phyloP scores from a whole-genome alignment of 2,888 invertebrate genomes.

The Protophormia terraenovae region DNA sequence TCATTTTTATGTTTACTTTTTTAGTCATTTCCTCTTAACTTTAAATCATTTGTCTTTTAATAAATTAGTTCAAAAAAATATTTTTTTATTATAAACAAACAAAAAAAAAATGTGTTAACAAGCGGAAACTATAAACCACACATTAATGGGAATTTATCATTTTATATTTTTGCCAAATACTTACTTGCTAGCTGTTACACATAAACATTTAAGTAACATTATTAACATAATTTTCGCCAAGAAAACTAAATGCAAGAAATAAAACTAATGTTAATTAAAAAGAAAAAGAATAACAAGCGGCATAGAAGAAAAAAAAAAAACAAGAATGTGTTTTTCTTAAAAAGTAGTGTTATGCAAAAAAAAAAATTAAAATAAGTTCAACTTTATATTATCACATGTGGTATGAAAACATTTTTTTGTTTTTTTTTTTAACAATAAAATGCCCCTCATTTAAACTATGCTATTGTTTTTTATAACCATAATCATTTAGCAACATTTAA shows the following conservation, averaged over 20 bases:
- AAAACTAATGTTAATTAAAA: constrained; percentile 46
- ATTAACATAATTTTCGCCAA: constrained; percentile 55
- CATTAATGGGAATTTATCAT: constrained; percentile 60
- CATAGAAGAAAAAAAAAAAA: constrained; percentile 15
- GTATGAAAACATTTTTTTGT: too few species aligned
- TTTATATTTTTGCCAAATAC: constrained; percentile 4
- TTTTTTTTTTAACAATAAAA: constrained; percentile 25
- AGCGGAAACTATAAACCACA: constrained; percentile 67
- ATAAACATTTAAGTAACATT: constrained; percentile 44
- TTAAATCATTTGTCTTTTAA: constrained; percentile 60
- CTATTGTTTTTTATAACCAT: constrained; percentile 23
- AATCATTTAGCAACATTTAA: constrained; percentile 63
- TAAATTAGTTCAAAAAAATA: constrained; percentile 58
- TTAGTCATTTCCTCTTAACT: background rate
- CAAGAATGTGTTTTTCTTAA: background rate
- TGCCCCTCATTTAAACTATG: constrained; percentile 8
- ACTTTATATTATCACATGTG: background rate
- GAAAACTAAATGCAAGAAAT: constrained; percentile 4
- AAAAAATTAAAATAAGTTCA: constrained; percentile 15
- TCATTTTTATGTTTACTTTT: too few species aligned
- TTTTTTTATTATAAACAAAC: constrained; percentile 25
- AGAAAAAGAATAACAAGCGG: constrained; percentile 40
- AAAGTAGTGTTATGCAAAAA: constrained; percentile 12
- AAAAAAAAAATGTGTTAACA: constrained; percentile 64
- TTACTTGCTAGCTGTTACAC: background rate